Conservation (phyloP, 2,113 vertebrate species). For the Chelonoidis abingdonii region DNA sequence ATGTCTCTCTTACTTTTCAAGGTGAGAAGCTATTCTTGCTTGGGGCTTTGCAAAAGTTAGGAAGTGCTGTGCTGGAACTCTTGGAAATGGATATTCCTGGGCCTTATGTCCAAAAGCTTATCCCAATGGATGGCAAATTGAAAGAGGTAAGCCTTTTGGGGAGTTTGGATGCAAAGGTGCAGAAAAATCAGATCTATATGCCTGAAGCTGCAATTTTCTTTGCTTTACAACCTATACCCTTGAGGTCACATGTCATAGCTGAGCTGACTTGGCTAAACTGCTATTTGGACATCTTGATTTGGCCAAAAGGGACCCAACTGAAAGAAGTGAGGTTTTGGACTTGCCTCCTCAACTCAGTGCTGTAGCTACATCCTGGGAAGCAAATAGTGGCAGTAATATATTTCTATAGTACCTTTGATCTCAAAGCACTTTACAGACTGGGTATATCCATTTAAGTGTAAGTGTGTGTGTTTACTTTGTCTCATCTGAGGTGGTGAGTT, state of each 20-base stretch:
- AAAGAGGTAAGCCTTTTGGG: constrained; percentile 56
- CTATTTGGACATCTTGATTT: neutral
- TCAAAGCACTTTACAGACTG: neutral
- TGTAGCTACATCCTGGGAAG: neutral
- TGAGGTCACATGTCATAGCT: neutral
- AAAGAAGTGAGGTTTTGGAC: neutral
- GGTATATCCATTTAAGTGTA: neutral
- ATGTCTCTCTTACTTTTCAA: constrained; percentile 3
- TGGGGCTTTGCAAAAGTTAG: constrained; percentile 25
- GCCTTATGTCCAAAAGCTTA: constrained; percentile 27
- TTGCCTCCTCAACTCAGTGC: fast-evolving
- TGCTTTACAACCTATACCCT: neutral
- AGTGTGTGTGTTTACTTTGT: neutral
- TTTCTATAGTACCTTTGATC: neutral
- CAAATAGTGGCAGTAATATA: neutral
- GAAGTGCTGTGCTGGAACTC: neutral
- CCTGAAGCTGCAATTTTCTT: neutral
- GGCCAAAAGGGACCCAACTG: neutral
- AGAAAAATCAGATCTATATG: neutral
- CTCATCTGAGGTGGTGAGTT: neutral
- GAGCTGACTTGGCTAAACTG: neutral
- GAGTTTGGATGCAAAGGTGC: neutral
- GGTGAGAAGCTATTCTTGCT: constrained; percentile 28
- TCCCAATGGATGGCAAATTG: constrained; percentile 43
- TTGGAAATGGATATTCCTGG: constrained; percentile 18